A percentile compares a stretch with the other conserved stretches of the same genome.
Evolutionary conservation across 2,888 invertebrate genomes (phyloP).

Genomic region (Cantharis flavilabris): DNA sequence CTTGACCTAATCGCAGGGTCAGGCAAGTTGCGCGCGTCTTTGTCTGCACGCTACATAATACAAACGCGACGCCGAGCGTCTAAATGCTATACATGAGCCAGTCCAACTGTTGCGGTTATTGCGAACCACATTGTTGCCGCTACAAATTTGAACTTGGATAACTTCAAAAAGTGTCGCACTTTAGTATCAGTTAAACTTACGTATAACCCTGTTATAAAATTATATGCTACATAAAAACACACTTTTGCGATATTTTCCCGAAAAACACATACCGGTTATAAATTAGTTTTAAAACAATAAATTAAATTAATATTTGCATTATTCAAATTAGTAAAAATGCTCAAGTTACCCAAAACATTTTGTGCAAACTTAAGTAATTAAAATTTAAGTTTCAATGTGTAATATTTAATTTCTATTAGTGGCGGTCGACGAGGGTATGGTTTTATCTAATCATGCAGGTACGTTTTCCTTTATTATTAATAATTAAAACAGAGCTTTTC

Average conservation of each 20-base stretch:
- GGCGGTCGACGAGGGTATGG: slow-evolving; percentile 33
- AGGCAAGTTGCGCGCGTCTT: slow-evolving; percentile 56
- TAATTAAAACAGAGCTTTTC: background rate
- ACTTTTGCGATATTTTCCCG: background rate
- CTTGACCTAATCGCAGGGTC: slow-evolving; percentile 51
- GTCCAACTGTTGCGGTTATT: slow-evolving; percentile 49
- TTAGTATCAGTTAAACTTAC: background rate
- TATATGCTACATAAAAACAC: background rate
- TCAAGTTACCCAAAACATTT: background rate
- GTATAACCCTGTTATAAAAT: background rate
- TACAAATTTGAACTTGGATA: slow-evolving; percentile 3
- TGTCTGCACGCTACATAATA: slow-evolving; percentile 57
- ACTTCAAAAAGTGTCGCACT: background rate
- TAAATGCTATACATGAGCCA: slow-evolving; percentile 41
- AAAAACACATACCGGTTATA: background rate
- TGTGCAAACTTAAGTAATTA: background rate
- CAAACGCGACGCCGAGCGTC: slow-evolving; percentile 45
- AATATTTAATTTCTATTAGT: background rate
- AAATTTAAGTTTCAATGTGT: background rate
- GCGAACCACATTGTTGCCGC: slow-evolving; percentile 19
- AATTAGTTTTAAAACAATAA: background rate
- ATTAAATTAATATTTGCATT: background rate
- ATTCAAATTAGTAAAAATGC: background rate
- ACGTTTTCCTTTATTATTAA: slow-evolving; percentile 14
- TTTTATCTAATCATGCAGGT: slow-evolving; percentile 41